Base-by-base conservation (phyloP, 2,113 vertebrate species). In the Euleptes europaea region DNA sequence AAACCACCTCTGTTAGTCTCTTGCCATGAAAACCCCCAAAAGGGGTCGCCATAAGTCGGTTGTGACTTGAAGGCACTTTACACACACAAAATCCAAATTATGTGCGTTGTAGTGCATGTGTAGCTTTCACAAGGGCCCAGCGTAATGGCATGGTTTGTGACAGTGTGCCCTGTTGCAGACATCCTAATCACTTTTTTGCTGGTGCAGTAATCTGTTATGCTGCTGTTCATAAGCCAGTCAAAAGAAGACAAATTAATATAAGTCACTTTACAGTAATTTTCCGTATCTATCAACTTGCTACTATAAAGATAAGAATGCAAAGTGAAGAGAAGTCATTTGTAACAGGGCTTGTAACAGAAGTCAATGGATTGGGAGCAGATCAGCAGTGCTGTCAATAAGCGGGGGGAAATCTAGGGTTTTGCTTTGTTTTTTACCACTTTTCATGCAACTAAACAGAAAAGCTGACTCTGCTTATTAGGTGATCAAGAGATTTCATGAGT, bases 211-310 rank as follows among this genome's bases (percentile, higher is more conserved):
- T 19, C 40, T 15, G 7, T 33, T 44, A 57, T 26, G 38, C 33
- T 49, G 60, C 44, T 28, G 26, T 49, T 66, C 44, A 66, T 66
- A 35, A 57, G 8, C 49, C 49, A 71, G 31, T 72, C 38, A 40
- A 83, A 54, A 82, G 14, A 23, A 23, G 65, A 49, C 31, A 49
- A 17, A 35, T 47, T 51, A 83, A 74, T 83, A 21, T 40, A 82
- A 75, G 35, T 3, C 26, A 19, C 67, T 71, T 82, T 57, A 54
- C 49, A 91, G 91, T 89, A 92, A 92, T 89, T 91, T 93, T 92
- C 91, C 88, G 73, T 86, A 88, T 87, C 11, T 11, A 90, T 91
- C 90, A 91, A 93, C 89, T 11, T 91, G 88, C 69, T 91, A 63
- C 90, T 93, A 88, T 76, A 67, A 79, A 78, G 83, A 90, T 40